These are phyloP conservation scores for Narcine bancroftii DNA, from an alignment of 2,113 vertebrate genomes.

Conservation along the genomic window DNA sequence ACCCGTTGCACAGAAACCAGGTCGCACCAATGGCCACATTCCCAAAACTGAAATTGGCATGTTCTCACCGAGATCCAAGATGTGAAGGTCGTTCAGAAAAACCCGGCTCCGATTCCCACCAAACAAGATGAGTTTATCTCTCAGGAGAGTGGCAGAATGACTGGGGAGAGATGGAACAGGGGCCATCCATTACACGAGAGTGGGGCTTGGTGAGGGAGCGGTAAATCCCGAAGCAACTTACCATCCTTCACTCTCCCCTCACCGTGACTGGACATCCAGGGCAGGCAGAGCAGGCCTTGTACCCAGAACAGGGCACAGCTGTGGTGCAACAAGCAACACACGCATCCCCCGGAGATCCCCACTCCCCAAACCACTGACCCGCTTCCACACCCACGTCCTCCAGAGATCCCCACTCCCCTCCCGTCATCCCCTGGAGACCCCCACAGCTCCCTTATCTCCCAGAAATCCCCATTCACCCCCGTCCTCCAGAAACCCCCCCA, in stretches of 20 bases:
- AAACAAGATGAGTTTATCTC: constrained; percentile 71
- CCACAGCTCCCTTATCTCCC: too few species aligned
- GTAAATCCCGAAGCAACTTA: too few species aligned
- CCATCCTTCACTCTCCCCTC: not conserved
- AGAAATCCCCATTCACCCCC: too few species aligned
- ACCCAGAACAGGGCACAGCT: not conserved
- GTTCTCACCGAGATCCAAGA: constrained; percentile 73
- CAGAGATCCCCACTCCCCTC: too few species aligned
- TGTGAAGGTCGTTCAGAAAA: constrained; percentile 71
- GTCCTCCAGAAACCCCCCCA: too few species aligned
- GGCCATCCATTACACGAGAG: not conserved
- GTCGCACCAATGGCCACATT: too few species aligned
- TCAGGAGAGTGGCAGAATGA: constrained; percentile 70
- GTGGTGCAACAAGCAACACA: not conserved
- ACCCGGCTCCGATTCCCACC: constrained; percentile 63
- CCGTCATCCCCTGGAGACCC: too few species aligned
- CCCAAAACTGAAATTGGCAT: not conserved
- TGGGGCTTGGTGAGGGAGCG: not conserved
- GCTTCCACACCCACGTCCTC: too few species aligned
- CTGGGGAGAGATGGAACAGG: constrained; percentile 41
- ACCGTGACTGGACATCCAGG: not conserved
- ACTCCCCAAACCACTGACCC: too few species aligned
- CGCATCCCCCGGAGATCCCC: too few species aligned
- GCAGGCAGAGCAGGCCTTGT: not conserved
- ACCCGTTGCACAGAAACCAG: too few species aligned